Evolutionary conservation across 2,797 vertebrate genomes (phyloP), one percentile per base, ranked within the genome.

Genomic region (Crenichthys baileyi): DNA sequence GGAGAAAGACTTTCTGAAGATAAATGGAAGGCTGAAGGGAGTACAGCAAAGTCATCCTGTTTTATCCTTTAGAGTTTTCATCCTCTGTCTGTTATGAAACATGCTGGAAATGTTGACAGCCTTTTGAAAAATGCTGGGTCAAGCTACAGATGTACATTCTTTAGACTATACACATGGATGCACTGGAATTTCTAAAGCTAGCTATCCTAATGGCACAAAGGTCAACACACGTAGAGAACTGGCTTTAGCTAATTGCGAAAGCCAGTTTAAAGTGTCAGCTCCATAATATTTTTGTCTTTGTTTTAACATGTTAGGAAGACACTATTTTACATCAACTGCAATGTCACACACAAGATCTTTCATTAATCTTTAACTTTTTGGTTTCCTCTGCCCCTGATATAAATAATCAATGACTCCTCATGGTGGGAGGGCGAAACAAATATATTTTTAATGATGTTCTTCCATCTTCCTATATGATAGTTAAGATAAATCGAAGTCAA

Each of bases 401-500:
- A 67, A 67, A 41, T 67, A 67, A 67, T 20, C 36, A 24, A 41
- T 41, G 36, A 24, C 8, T 36, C 9, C 5, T 67, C 18, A 67
- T 67, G 63, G 36, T 41, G 63, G 20, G 22, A 67, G 36, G 20
- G 20, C 4, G 12, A 41, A 18, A 65, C 2, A 67, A 24, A 41
- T 41, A 41, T 41, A 22, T 20, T 67, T 67, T 53, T 53, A 53
- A 53, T 41, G 9, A 41, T 39, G 36, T 22, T 11, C 36, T 65
- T 39, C 7, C 2, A 56, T 56, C 7, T n/a, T n/a, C 24, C 24
- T n/a, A 56, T n/a, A 44, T 13, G 1, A 13, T 68, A 44, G 8
- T 68, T 24, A 11, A 44, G 20, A 68, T n/a, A 6, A 41, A 44
- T n/a, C 5, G 22, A 20, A 44, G 71, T 82, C 79, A 82, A 79